Evolutionary conservation across 2,888 invertebrate species (phyloP).

Genomic region (Cerceris ruficornis): DNA sequence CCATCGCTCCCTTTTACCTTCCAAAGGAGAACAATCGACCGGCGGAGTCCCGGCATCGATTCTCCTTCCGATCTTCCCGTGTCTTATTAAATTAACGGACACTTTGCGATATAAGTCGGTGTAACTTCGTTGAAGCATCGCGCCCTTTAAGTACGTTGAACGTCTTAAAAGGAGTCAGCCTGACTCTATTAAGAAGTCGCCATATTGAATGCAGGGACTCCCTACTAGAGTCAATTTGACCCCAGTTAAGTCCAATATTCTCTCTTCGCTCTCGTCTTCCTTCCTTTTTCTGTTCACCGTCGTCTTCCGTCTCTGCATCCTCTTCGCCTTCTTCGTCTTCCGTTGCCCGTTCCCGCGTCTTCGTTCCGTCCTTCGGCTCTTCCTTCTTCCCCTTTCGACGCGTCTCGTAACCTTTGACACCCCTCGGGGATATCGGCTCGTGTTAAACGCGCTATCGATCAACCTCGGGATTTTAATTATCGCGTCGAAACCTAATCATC

Average conservation of each 20-base stretch:
- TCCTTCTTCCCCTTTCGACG: not conserved
- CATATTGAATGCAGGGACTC: slow-evolving; percentile 92
- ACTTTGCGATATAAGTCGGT: slow-evolving; percentile 51
- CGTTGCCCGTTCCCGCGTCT: slow-evolving; percentile 7
- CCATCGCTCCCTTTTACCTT: not conserved
- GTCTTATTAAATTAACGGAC: slow-evolving; percentile 32
- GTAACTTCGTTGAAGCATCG: slow-evolving; percentile 44
- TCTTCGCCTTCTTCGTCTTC: not conserved
- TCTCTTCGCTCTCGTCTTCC: slow-evolving; percentile 66
- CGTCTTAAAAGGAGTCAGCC: slow-evolving; percentile 95
- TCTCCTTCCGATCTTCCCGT: not conserved
- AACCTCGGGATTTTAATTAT: slow-evolving; percentile 55
- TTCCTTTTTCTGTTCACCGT: slow-evolving; percentile 25
- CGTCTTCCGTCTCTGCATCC: slow-evolving; percentile 18
- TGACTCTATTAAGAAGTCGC: slow-evolving; percentile 99
- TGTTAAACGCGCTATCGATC: slow-evolving; percentile 56
- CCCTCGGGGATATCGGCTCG: slow-evolving; percentile 25
- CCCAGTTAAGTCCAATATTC: slow-evolving; percentile 87
- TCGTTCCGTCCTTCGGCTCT: slow-evolving; percentile 13
- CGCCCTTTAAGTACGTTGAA: slow-evolving; percentile 73
- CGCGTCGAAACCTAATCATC: slow-evolving; percentile 46
- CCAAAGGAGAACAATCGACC: not conserved
- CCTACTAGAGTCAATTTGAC: slow-evolving; percentile 99
- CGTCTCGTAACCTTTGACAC: slow-evolving; percentile 43
- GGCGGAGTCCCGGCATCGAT: not conserved